Base-by-base conservation (phyloP, 2,888 invertebrate species). In the Rhingia rostrata region DNA sequence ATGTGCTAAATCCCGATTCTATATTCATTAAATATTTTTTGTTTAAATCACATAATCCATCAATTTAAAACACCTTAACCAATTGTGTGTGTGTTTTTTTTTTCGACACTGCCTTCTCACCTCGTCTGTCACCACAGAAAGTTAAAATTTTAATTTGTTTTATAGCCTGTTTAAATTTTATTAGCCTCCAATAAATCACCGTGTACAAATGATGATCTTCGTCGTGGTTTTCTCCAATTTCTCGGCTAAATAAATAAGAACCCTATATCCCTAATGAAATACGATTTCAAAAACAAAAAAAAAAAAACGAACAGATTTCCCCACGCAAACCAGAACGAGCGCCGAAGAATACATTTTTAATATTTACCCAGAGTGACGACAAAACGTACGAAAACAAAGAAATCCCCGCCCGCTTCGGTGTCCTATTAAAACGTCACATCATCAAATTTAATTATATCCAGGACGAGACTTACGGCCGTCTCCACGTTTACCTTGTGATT, bases 351-450 rank as follows among this genome's bases (percentile, higher is more conserved):
- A 80, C 61, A 79, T 70, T 79, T 22, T 22, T 22, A 22, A 22
- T 22, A 22, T 22, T 22, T 22, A 22, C 43, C 67, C 63, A 39
- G 30, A 49, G 39, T 63, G 69, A 63, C 77, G 69, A 56, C 53
- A 58, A 78, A 63, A 22, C 22, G 22, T 67, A 33, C 43, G 51
- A 43, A 64, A 58, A 73, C 54, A 69, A 78, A 63, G 37, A 66
- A 51, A 63, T 70, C 35, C 22, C 35, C 33, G 6, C 33, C 53
- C 9, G 33, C 12, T 61, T 51, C 41, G 64, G 73, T 69, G 86
- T 86, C 86, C 88, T 89, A 88, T 88, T 82, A 88, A 89, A 86
- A 83, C 88, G 90, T 89, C 89, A 90, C 89, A 88, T 89, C 88
- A 89, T 87, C 87, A 87, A 89, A 89, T 88, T 89, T 88, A 86